Conservation (phyloP, 1,140 invertebrate genomes). For the Grapholita molesta region DNA sequence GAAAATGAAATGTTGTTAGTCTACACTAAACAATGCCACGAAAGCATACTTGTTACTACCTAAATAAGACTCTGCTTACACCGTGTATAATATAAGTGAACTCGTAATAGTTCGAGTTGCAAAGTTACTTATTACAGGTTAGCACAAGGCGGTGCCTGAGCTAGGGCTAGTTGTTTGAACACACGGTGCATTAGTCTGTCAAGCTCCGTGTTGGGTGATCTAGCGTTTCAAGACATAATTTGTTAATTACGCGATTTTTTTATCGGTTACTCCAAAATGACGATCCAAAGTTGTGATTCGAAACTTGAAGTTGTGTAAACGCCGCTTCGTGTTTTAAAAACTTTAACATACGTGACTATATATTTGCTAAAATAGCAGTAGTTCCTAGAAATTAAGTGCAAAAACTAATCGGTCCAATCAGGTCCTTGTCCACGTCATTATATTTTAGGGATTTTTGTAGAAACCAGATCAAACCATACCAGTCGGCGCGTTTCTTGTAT, state of each 20-base stretch:
- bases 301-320: too few relatives aligned
- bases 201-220: not conserved
- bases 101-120: constrained; percentile 27
- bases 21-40: not conserved
- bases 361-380: too few relatives aligned
- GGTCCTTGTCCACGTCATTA: too few relatives aligned
- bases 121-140: constrained; percentile 27
- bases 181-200: not conserved
- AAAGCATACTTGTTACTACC: not conserved
- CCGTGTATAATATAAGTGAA: constrained; percentile 23
- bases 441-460: too few relatives aligned
- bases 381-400: too few relatives aligned
- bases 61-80: constrained; percentile 25
- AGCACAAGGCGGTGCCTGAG: constrained; percentile 8
- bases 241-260: not conserved
- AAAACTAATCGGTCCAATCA: too few relatives aligned
- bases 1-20: not conserved
- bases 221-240: not conserved
- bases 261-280: not conserved
- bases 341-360: too few relatives aligned
- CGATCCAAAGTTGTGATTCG: too few relatives aligned
- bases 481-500: too few relatives aligned
- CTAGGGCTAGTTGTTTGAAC: constrained; percentile 2
- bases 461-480: too few relatives aligned
- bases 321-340: too few relatives aligned